phyloP scores from a whole-genome alignment of 2,113 vertebrate genomes.

The Dipodomys stephensi region DNA sequence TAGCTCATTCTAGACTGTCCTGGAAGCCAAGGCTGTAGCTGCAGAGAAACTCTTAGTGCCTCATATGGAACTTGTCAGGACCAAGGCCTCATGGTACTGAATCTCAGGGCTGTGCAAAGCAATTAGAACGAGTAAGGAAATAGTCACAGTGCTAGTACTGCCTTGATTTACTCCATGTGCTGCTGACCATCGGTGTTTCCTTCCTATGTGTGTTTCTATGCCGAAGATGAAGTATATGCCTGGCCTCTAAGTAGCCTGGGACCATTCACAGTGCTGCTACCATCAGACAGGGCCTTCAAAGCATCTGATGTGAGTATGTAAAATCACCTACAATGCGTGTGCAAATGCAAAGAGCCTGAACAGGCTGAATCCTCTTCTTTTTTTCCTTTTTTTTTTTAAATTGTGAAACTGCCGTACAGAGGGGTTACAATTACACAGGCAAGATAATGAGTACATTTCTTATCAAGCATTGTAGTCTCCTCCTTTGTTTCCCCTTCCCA shows the following conservation, averaged over 20 bases:
- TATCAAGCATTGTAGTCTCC: too few species aligned
- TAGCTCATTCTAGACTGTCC: not conserved
- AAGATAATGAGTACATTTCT: too few species aligned
- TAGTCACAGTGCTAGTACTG: not conserved
- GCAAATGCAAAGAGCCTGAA: not conserved
- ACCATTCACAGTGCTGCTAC: conserved; percentile 94
- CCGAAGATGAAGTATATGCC: conserved; percentile 87
- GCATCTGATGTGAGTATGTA: conserved; percentile 86
- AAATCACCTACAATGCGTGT: not conserved
- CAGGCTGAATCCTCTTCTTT: not conserved
- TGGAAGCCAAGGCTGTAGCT: not conserved
- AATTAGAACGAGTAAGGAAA: not conserved
- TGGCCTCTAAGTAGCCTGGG: conserved; percentile 92
- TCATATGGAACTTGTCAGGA: rapidly evolving
- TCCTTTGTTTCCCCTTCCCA: too few species aligned
- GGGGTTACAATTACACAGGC: too few species aligned
- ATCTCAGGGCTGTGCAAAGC: not conserved
- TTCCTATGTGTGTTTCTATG: conserved; percentile 43
- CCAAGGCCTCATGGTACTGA: not conserved
- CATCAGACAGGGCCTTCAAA: conserved; percentile 91
- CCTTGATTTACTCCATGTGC: not conserved
- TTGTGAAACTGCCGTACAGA: too few species aligned
- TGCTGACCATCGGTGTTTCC: not conserved
- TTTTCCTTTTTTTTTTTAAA: too few species aligned
- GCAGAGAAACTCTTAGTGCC: not conserved